Percentiles rank a stretch among this genome's conserved stretches.
Conservation (phyloP, 2,113 vertebrate genomes). For the Gnathonemus echidnorhynchus region DNA sequence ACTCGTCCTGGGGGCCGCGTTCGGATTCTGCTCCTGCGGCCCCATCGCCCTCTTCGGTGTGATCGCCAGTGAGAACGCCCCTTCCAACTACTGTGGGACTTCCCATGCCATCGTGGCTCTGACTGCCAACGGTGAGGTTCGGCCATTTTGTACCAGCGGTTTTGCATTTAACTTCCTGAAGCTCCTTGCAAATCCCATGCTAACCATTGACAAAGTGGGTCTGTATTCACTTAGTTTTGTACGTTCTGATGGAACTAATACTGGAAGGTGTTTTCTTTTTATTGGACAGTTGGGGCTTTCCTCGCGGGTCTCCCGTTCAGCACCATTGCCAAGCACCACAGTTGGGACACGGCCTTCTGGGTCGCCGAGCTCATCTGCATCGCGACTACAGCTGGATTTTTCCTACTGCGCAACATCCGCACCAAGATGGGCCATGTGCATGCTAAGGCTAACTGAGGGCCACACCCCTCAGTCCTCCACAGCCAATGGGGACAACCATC, state of each 20-base stretch:
- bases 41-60: conserved; percentile 91
- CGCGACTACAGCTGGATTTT: conserved; percentile 69
- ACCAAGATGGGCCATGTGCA: conserved; percentile 84
- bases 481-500: neutral
- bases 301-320: conserved; percentile 92
- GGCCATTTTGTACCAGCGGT: neutral
- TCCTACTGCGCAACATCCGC: conserved; percentile 83
- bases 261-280: conserved; percentile 2
- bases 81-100: conserved; percentile 86
- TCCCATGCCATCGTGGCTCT: conserved; percentile 93
- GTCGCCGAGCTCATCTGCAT: conserved; percentile 75
- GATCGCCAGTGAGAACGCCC: conserved; percentile 90
- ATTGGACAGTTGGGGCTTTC: conserved; percentile 81
- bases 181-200: neutral
- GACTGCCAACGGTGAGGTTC: conserved; percentile 84
- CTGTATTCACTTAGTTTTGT: neutral
- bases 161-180: neutral
- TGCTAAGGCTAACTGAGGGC: conserved; percentile 72
- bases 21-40: conserved; percentile 90
- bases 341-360: conserved; percentile 92
- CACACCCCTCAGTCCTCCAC: neutral
- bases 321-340: conserved; percentile 86
- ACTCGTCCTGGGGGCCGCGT: conserved; percentile 76
- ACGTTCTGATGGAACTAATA: neutral
- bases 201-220: neutral